Base-by-base conservation (phyloP, 2,797 vertebrate genomes). In the Nannoperca obscura region DNA sequence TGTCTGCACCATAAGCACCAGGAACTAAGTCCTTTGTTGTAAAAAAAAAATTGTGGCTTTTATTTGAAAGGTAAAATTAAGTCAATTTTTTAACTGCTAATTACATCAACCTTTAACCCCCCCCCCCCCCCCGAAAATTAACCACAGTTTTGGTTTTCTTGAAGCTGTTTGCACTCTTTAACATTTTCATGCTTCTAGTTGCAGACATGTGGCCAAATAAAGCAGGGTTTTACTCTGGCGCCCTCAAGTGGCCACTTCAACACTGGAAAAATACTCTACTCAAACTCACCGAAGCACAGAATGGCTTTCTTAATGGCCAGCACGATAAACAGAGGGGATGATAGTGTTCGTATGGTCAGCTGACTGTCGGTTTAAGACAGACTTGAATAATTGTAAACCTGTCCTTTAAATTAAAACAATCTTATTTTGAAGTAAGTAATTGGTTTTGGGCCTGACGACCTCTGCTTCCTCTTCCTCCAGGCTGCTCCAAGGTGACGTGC, bases 401-500 rank as follows among this genome's bases (percentile, higher is more conserved):
- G 6, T 22, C 20, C 44, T 34, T 20, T 14, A 22, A 64, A 22
- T 8, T 19, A 42, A 46, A 52, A 36, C 22, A n/a, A 13, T 19
- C 9, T 9, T n/a, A 0, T 30, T 14, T 14, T 30, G 10, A 36
- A 69, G 7, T 27, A 52, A 27, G n/a, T 66, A 32, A 24, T 50
- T 20, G 1, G 7, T 38, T 17, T 46, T 24, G 27, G 36, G 36
- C 24, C 44, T 64, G 32, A 60, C 15, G 11, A 30, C 32, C 34
- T 60, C n/a, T 67, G 24, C 38, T 9, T 59, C 61, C 2, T 75
- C 44, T 61, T 14, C 70, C 46, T 63, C 13, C 78, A 99, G 98
- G 98, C 72, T 99, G 98, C 91, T 98, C 97, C 93, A 99, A 99
- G 91, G 98, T 99, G 70, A 99, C 98, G 0, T 99, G 98, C 86